phyloP scores from a whole-genome alignment of 2,888 invertebrate genomes.

The Drosophila subquinaria region DNA sequence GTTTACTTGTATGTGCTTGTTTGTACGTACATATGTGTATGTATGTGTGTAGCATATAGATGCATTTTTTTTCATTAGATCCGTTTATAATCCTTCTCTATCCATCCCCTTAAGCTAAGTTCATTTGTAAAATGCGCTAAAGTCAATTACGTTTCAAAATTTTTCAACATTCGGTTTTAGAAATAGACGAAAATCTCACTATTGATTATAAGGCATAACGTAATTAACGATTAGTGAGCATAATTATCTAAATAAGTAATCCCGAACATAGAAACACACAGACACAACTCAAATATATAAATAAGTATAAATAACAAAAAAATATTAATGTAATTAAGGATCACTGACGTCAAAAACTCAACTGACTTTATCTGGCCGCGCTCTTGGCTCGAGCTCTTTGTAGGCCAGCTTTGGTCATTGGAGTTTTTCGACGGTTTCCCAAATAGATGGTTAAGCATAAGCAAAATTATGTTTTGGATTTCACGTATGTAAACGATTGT shows the following conservation, averaged over 20 bases:
- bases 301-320: constrained; percentile 8
- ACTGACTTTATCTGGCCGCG: constrained; percentile 13
- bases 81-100: constrained; percentile 11
- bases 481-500: constrained; percentile 26
- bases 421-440: constrained; percentile 10
- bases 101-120: constrained; percentile 24
- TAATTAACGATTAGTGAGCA: constrained; percentile 18
- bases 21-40: not conserved
- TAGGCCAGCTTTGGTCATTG: constrained; percentile 8
- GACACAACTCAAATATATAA: constrained; percentile 20
- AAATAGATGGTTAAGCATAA: constrained; percentile 3
- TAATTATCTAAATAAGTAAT: constrained; percentile 20
- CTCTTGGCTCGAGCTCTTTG: constrained; percentile 35
- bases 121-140: constrained; percentile 45
- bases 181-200: constrained; percentile 21
- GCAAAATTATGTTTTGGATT: constrained; percentile 66
- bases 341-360: constrained; percentile 23
- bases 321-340: constrained; percentile 4
- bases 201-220: constrained; percentile 22
- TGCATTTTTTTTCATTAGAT: constrained; percentile 38
- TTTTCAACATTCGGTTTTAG: constrained; percentile 19
- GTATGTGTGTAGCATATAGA: constrained; percentile 13
- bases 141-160: constrained; percentile 59
- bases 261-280: constrained; percentile 9
- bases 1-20: constrained; percentile 10